Evolutionary conservation across 2,113 vertebrate genomes (phyloP), one percentile per base, ranked within the genome.

Genomic region (Xyrauchen texanus): DNA sequence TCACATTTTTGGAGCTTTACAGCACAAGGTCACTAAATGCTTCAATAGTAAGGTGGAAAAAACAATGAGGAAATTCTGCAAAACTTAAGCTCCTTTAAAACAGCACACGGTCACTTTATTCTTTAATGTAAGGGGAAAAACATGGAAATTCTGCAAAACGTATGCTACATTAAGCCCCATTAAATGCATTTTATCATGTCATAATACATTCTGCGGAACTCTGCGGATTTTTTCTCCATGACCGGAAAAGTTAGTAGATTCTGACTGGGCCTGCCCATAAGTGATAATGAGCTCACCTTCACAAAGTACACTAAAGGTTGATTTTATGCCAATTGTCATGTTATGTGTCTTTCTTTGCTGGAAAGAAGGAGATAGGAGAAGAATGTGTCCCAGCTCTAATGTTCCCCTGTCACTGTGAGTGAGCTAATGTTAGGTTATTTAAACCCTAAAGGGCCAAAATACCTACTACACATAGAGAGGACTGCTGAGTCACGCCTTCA

Each of bases 381-480:
- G 62, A 53, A 42, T 13, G n/a, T 46, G 74, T 42, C 51, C 70
- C 68, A 0, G 45, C 12, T 10, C 68, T 21, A n/a, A 78, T 78
- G 51, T 71, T 62, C 16, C 4, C 15, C 69, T 34, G 51, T 58
- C 53, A 5, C 16, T 34, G 42, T 1, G 10, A 73, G 57, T 16
- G 42, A 65, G 61, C 61, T 63, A 74, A 74, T 74, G 42, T 16
- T 63, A 62, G 62, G 49, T 72, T 71, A 21, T 72, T 73, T 72
- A 58, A 79, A 58, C 16, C 44, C 15, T 53, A 10, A 4, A 73
- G 62, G 51, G 42, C 67, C 44, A 52, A 65, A 46, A 47, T 53
- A 42, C 44, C 52, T 47, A 42, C 62, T 58, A 42, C 78, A 66
- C 44, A 47, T n/a, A 49, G 21, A 34, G 52, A 66, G 49, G 64